These are phyloP conservation scores for Nipponia nippon DNA, from an alignment of 2,113 vertebrate genomes.

Conservation along the genomic window DNA sequence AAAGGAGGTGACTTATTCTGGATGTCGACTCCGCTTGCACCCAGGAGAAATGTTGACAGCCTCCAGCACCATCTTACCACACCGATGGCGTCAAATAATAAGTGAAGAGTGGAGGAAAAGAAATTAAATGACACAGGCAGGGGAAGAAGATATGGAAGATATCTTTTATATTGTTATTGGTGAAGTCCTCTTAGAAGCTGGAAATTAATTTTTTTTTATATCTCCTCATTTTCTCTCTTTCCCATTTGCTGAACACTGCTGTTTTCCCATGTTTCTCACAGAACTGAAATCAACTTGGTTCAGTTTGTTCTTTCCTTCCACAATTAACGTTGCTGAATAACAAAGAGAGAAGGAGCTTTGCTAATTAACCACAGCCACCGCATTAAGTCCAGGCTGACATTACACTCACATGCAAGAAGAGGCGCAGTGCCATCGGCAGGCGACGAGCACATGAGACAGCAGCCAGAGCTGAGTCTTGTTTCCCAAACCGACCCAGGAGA, in stretches of 20 bases:
- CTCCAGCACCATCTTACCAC: background rate
- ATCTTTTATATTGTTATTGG: conserved; percentile 17
- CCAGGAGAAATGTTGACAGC: fast-evolving
- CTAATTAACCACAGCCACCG: background rate
- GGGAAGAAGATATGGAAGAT: background rate
- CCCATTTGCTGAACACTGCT: background rate
- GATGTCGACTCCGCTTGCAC: background rate
- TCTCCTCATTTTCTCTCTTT: conserved; percentile 23
- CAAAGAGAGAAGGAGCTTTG: background rate
- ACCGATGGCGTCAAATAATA: background rate
- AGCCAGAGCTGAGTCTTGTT: background rate
- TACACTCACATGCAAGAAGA: background rate
- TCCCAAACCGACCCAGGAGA: background rate
- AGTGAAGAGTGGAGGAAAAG: background rate
- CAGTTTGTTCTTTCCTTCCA: conserved; percentile 1
- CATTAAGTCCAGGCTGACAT: background rate
- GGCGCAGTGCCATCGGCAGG: background rate
- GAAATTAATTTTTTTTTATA: conserved; percentile 23
- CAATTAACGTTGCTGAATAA: background rate
- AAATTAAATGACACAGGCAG: background rate
- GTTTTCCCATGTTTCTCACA: background rate
- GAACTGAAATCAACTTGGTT: conserved; percentile 31
- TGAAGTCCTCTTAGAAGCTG: conserved; percentile 22
- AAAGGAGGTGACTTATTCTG: background rate
- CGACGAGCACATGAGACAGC: background rate